Evolutionary conservation across 1,140 invertebrate genomes (phyloP).

Genomic region (Trichogramma pretiosum): DNA sequence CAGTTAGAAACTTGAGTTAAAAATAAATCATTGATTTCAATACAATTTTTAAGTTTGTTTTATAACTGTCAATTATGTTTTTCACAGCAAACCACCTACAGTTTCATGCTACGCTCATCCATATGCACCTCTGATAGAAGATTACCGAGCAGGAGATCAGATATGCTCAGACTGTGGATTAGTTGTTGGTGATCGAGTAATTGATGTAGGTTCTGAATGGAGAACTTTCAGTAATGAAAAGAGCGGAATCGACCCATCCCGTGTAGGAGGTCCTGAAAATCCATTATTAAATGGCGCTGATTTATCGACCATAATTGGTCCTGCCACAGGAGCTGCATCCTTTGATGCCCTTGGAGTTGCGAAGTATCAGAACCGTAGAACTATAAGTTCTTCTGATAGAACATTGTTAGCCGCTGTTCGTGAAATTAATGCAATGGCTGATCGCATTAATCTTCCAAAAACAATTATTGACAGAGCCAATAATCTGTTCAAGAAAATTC

Average conservation of each 20-base stretch:
- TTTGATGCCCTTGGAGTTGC: constrained; percentile 75
- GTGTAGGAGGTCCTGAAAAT: constrained; percentile 97
- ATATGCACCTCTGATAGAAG: constrained; percentile 90
- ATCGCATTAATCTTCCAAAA: constrained; percentile 92
- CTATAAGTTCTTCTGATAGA: constrained; percentile 80
- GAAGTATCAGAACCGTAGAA: constrained; percentile 89
- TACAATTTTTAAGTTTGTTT: too few relatives aligned
- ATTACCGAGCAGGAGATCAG: constrained; percentile 97
- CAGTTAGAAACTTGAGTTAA: too few relatives aligned
- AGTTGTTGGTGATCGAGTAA: constrained; percentile 97
- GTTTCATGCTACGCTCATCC: constrained; percentile 92
- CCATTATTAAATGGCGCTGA: constrained; percentile 91
- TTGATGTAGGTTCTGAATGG: constrained; percentile 99
- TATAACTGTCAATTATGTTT: too few relatives aligned
- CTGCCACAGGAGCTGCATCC: constrained; percentile 73
- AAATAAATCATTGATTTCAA: too few relatives aligned
- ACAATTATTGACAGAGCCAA: constrained; percentile 95
- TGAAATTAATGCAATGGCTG: constrained; percentile 96
- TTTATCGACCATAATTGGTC: constrained; percentile 94
- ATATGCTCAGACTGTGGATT: constrained; percentile 98
- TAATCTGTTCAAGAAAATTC: constrained; percentile 94
- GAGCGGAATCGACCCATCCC: constrained; percentile 90
- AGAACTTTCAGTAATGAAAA: constrained; percentile 99
- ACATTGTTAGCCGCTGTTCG: constrained; percentile 90
- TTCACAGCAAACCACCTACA: too few relatives aligned